Conservation (phyloP, 1,140 invertebrate species). For the Nixonia krombeini region DNA sequence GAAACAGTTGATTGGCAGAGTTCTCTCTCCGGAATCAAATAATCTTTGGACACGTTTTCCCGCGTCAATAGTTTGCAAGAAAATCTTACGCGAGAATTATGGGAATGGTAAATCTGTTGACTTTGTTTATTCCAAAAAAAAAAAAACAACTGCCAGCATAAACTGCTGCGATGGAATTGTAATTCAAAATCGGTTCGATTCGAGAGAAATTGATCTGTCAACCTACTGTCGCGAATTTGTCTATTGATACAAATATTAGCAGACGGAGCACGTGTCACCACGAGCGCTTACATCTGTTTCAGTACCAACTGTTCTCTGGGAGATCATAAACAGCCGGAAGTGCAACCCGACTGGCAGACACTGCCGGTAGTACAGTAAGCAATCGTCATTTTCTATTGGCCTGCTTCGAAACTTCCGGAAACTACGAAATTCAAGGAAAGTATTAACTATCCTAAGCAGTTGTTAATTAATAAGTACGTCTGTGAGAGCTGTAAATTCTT, state of each 20-base stretch:
- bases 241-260: too few relatives aligned
- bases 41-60: background rate
- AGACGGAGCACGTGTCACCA: slow-evolving; percentile 5
- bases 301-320: slow-evolving; percentile 78
- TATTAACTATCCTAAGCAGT: background rate
- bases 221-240: too few relatives aligned
- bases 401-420: too few relatives aligned
- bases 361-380: slow-evolving; percentile 47
- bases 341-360: slow-evolving; percentile 36
- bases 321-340: slow-evolving; percentile 50
- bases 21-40: background rate
- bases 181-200: too few relatives aligned
- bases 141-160: too few relatives aligned
- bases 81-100: too few relatives aligned
- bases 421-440: background rate
- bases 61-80: too few relatives aligned
- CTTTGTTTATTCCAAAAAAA: too few relatives aligned
- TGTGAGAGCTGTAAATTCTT: background rate
- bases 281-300: slow-evolving; percentile 69
- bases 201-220: too few relatives aligned
- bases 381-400: slow-evolving; percentile 9
- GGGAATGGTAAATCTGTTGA: too few relatives aligned
- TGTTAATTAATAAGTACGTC: slow-evolving; percentile 3
- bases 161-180: too few relatives aligned
- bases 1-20: background rate